Conservation (phyloP, 2,888 invertebrate species). For the Miltochrista miniata region DNA sequence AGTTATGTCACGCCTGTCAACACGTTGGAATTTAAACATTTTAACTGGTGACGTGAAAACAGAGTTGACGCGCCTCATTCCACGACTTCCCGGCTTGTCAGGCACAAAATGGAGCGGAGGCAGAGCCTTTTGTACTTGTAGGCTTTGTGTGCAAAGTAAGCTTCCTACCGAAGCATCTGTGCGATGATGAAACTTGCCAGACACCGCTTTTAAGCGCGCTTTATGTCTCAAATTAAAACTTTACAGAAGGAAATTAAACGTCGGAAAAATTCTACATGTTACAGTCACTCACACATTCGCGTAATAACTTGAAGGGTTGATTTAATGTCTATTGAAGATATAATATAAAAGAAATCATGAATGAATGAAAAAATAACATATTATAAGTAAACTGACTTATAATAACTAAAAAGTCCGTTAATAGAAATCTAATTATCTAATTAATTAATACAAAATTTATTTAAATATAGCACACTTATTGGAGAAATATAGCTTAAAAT, state of each 20-base stretch:
- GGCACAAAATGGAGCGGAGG: conserved; percentile 78
- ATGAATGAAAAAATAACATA: too few species aligned
- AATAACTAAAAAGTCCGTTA: too few species aligned
- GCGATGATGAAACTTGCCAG: conserved; percentile 83
- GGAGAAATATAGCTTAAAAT: too few species aligned
- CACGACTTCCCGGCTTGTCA: conserved; percentile 75
- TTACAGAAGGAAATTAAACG: conserved; percentile 79
- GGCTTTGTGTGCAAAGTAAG: conserved; percentile 82
- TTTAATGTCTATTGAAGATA: neutral
- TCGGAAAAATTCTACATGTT: conserved; percentile 63
- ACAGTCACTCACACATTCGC: conserved; percentile 15
- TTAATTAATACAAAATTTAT: too few species aligned
- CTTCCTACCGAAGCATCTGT: conserved; percentile 79
- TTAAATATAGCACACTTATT: too few species aligned
- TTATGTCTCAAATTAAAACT: conserved; percentile 81
- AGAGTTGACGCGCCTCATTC: conserved; percentile 73
- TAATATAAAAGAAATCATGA: too few species aligned
- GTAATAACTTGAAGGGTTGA: conserved; percentile 11
- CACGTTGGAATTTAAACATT: conserved; percentile 51
- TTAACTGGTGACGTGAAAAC: conserved; percentile 58
- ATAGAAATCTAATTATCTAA: too few species aligned
- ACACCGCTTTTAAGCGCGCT: conserved; percentile 80
- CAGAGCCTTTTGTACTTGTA: conserved; percentile 79
- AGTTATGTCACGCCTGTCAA: conserved; percentile 27
- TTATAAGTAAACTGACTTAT: too few species aligned